phyloP scores from a whole-genome alignment of 2,797 vertebrate species.

The Myotis findleyi region DNA sequence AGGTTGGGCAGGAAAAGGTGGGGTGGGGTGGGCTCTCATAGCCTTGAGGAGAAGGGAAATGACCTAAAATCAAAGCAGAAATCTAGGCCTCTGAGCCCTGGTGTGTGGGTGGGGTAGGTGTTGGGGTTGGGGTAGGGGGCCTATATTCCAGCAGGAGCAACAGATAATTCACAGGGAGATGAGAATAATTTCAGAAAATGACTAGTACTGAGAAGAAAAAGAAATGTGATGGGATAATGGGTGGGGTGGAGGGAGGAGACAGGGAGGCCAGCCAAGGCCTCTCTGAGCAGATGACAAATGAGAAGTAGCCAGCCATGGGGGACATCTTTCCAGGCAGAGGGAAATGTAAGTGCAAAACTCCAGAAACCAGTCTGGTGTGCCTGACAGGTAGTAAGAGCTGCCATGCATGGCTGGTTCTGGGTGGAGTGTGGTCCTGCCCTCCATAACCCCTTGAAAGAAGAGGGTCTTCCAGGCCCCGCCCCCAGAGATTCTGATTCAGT shows the following conservation, averaged over 20 bases:
- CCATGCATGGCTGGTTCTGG: neutral
- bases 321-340: neutral
- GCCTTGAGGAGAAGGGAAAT: neutral
- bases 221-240: neutral
- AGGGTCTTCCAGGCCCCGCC: neutral
- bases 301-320: neutral
- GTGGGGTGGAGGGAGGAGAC: neutral
- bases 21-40: neutral
- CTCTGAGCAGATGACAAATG: neutral
- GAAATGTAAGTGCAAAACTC: neutral
- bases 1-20: neutral
- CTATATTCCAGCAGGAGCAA: neutral
- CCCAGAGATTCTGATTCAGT: neutral
- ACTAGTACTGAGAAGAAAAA: neutral
- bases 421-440: neutral
- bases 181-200: neutral
- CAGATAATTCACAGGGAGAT: neutral
- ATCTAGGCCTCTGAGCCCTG: neutral
- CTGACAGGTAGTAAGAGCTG: neutral
- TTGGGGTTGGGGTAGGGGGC: neutral
- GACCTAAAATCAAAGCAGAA: neutral
- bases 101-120: fast-evolving
- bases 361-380: neutral
- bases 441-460: neutral
- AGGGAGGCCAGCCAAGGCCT: neutral